phyloP scores from a whole-genome alignment of 2,888 invertebrate species.

The Melanophora roralis region DNA sequence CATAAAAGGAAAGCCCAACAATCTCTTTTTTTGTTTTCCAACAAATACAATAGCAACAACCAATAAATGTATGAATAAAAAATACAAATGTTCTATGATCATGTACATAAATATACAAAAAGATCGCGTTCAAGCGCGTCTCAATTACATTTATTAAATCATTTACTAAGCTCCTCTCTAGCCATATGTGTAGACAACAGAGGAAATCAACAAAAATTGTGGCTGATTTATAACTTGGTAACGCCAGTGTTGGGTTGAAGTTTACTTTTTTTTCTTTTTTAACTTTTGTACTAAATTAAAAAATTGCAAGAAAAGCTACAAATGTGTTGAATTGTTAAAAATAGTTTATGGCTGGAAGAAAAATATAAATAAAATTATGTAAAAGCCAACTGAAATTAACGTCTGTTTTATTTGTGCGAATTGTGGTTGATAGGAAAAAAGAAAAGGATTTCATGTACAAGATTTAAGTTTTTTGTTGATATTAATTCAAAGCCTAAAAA shows the following conservation, averaged over 20 bases:
- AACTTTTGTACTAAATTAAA: constrained; percentile 18
- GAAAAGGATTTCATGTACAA: constrained; percentile 37
- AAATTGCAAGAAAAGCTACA: constrained; percentile 22
- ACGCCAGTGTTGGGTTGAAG: constrained; percentile 63
- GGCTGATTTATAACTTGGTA: constrained; percentile 64
- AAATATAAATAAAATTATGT: constrained; percentile 51
- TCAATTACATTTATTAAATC: constrained; percentile 70
- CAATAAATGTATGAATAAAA: constrained; percentile 4
- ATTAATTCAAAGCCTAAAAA: background rate
- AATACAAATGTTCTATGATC: constrained; percentile 65
- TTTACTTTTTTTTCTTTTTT: constrained; percentile 41
- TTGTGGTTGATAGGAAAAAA: constrained; percentile 49
- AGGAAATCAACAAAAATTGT: constrained; percentile 17
- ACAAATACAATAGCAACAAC: constrained; percentile 4
- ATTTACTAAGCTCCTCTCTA: constrained; percentile 23
- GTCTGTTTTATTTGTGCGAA: constrained; percentile 57
- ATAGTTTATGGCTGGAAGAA: constrained; percentile 50
- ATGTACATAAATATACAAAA: constrained; percentile 44
- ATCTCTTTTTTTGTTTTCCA: constrained; percentile 23
- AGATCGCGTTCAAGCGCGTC: constrained; percentile 67
- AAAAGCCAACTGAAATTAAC: constrained; percentile 52
- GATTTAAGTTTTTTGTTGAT: no score
- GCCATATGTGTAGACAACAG: constrained; percentile 35
- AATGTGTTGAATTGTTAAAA: constrained; percentile 59
- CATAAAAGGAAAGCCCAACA: background rate